Percentiles rank a stretch among this genome's conserved stretches.
Evolutionary conservation across 2,888 invertebrate species (phyloP).

Genomic region (Bellardia bayeri): DNA sequence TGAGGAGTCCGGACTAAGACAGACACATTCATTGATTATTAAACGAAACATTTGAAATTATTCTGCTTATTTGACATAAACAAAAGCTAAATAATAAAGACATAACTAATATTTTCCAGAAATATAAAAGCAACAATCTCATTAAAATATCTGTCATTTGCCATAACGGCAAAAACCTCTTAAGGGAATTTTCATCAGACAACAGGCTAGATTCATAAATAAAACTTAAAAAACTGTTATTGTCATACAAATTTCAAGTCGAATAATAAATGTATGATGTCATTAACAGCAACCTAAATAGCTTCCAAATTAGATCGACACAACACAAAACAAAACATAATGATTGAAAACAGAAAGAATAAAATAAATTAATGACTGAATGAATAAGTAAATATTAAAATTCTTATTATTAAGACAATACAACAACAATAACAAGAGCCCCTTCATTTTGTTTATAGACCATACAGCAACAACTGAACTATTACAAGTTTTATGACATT

Average conservation of each 20-base stretch:
- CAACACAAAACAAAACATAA: constrained; percentile 4
- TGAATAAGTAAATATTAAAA: constrained; percentile 16
- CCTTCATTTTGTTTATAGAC: constrained; percentile 11
- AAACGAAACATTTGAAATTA: no score
- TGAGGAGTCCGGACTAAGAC: no score
- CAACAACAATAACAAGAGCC: constrained; percentile 3
- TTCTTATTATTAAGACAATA: constrained; percentile 23
- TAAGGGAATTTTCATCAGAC: background rate
- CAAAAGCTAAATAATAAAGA: no score
- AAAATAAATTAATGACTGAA: constrained; percentile 26
- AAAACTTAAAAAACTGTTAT: background rate
- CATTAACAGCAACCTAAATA: constrained; percentile 54
- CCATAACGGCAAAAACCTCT: background rate
- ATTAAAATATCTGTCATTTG: background rate
- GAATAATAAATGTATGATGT: constrained; percentile 60
- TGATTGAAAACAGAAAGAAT: constrained; percentile 8
- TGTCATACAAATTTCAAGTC: constrained; percentile 14
- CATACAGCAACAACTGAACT: constrained; percentile 40
- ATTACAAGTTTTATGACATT: constrained; percentile 57
- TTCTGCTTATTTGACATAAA: no score
- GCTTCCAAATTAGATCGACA: constrained; percentile 65
- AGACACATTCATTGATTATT: no score
- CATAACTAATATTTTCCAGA: background rate
- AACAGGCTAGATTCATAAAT: background rate
- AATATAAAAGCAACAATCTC: background rate